These are phyloP conservation scores for Clarias gariepinus DNA, from an alignment of 2,113 vertebrate species.

Conservation along the genomic window DNA sequence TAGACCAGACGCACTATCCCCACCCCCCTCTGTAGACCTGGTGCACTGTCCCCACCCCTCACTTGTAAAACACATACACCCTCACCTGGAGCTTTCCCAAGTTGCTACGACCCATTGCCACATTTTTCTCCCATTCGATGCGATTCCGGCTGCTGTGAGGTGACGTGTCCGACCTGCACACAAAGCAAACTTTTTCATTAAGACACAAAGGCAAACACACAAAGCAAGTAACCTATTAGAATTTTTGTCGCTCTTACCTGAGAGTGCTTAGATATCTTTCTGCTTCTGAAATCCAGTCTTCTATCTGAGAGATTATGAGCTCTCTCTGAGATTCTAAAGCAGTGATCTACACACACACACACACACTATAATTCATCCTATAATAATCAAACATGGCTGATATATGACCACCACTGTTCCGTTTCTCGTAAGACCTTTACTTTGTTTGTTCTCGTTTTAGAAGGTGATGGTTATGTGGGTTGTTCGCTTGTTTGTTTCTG, in stretches of 20 bases:
- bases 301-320: slow-evolving; percentile 77
- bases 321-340: slow-evolving; percentile 85
- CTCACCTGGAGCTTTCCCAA: slow-evolving; percentile 56
- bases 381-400: neutral
- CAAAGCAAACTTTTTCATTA: neutral
- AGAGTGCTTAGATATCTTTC: slow-evolving; percentile 81
- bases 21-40: neutral
- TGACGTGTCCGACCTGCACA: slow-evolving; percentile 51
- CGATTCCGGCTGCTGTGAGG: slow-evolving; percentile 53
- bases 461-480: no score
- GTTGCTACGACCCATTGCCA: slow-evolving; percentile 50
- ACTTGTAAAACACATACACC: neutral
- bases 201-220: neutral
- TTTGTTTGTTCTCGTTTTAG: no score
- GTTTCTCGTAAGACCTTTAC: neutral
- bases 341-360: slow-evolving; percentile 67
- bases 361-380: neutral
- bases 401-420: neutral
- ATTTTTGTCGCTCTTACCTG: slow-evolving; percentile 61
- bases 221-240: neutral
- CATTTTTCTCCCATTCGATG: slow-evolving; percentile 65
- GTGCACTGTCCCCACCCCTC: neutral
- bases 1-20: neutral
- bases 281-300: slow-evolving; percentile 84
- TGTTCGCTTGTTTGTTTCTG: no score